Conservation (phyloP, 1,140 invertebrate genomes). For the Hylyphantes graminicola region DNA sequence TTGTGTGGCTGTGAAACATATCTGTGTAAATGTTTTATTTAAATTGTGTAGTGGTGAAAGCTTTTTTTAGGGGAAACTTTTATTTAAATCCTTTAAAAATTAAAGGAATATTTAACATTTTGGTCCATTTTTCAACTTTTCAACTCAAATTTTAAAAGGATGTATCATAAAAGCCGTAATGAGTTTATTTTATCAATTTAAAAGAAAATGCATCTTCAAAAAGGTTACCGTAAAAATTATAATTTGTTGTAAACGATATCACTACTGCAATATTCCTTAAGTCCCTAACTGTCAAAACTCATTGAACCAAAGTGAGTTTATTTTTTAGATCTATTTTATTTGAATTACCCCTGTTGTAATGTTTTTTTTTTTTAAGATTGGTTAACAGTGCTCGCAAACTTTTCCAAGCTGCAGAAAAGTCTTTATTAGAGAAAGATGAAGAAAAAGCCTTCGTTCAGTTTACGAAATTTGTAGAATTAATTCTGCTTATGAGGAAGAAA, state of each 20-base stretch:
- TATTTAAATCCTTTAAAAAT: no score
- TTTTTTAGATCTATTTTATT: not conserved
- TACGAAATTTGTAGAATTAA: slow-evolving; percentile 76
- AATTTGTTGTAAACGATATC: not conserved
- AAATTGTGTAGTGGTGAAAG: no score
- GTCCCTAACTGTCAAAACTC: not conserved
- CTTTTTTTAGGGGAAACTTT: no score
- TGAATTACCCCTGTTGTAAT: slow-evolving; percentile 7
- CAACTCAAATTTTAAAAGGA: no score
- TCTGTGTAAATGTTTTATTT: no score
- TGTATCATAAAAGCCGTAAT: no score
- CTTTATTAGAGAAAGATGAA: slow-evolving; percentile 73
- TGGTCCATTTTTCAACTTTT: no score
- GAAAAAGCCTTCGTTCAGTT: slow-evolving; percentile 78
- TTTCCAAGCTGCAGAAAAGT: slow-evolving; percentile 72
- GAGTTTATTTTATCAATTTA: no score
- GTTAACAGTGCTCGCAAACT: slow-evolving; percentile 71
- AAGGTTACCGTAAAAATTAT: not conserved
- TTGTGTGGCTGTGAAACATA: no score
- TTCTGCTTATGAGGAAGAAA: slow-evolving; percentile 68
- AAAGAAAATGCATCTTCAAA: no score
- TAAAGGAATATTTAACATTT: no score
- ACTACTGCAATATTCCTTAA: not conserved
- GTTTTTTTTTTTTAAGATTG: slow-evolving; percentile 60
- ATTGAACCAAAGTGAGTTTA: not conserved